phyloP scores from a whole-genome alignment of 2,888 invertebrate species.

The Lutraria lutraria region DNA sequence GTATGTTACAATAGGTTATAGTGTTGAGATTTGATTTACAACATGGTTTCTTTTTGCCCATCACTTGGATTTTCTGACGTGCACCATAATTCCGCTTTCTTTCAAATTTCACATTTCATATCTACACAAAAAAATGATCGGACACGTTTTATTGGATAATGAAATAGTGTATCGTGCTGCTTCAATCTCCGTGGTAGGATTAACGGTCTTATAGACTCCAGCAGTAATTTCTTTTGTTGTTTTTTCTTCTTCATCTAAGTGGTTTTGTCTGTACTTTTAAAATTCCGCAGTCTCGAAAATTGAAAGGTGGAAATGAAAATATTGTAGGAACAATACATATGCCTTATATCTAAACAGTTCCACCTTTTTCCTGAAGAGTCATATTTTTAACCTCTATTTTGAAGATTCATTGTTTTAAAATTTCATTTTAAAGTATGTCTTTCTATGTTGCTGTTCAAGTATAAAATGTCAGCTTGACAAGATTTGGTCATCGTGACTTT shows the following conservation, averaged over 20 bases:
- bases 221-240: neutral
- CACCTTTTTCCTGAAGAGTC: neutral
- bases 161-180: neutral
- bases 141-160: conserved; percentile 6
- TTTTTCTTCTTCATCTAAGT: neutral
- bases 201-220: neutral
- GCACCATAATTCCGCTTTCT: neutral
- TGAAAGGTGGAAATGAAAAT: too few species aligned
- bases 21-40: conserved; percentile 17
- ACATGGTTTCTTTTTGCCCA: neutral
- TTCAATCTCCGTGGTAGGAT: neutral
- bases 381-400: neutral
- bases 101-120: neutral
- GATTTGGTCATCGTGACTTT: neutral
- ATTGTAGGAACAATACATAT: too few species aligned
- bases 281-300: neutral
- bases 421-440: neutral
- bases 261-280: neutral
- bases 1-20: neutral
- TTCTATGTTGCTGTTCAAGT: neutral
- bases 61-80: neutral
- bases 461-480: neutral
- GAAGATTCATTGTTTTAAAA: neutral
- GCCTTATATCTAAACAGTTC: neutral
- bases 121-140: neutral